A percentile compares a stretch with the other conserved stretches of the same genome.
Evolutionary conservation across 1,140 invertebrate genomes (phyloP).

Genomic region (Mamestra configurata): DNA sequence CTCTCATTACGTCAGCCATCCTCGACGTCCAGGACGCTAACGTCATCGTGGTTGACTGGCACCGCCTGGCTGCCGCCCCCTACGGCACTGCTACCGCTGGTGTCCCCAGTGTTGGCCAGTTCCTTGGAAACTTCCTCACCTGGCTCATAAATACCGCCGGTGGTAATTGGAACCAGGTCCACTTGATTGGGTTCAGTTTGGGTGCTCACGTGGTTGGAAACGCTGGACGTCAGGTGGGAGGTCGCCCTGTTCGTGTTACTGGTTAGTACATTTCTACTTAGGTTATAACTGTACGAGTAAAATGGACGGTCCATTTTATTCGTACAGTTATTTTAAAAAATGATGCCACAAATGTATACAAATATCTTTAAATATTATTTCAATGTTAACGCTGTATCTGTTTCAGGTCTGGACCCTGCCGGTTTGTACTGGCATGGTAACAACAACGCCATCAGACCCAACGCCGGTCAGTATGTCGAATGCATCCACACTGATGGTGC

Average conservation of each 20-base stretch:
- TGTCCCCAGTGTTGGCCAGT: slow-evolving; percentile 78
- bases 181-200: slow-evolving; percentile 95
- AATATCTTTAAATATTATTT: too few relatives aligned
- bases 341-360: too few relatives aligned
- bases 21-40: slow-evolving; percentile 83
- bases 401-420: slow-evolving; percentile 89
- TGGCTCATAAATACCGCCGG: slow-evolving; percentile 59
- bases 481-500: slow-evolving; percentile 89
- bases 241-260: slow-evolving; percentile 56
- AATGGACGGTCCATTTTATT: too few relatives aligned
- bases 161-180: slow-evolving; percentile 88
- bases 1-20: slow-evolving; percentile 74
- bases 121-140: slow-evolving; percentile 68
- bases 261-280: slow-evolving; percentile 47
- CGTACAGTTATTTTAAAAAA: too few relatives aligned
- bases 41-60: slow-evolving; percentile 82
- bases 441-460: slow-evolving; percentile 58
- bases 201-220: slow-evolving; percentile 86
- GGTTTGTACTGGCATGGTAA: slow-evolving; percentile 84
- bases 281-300: neutral
- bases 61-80: slow-evolving; percentile 27
- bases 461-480: slow-evolving; percentile 88
- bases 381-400: neutral
- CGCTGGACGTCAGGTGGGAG: slow-evolving; percentile 85
- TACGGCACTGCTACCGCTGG: slow-evolving; percentile 81